Conservation (phyloP, 2,113 vertebrate genomes). For the Cygnus atratus region DNA sequence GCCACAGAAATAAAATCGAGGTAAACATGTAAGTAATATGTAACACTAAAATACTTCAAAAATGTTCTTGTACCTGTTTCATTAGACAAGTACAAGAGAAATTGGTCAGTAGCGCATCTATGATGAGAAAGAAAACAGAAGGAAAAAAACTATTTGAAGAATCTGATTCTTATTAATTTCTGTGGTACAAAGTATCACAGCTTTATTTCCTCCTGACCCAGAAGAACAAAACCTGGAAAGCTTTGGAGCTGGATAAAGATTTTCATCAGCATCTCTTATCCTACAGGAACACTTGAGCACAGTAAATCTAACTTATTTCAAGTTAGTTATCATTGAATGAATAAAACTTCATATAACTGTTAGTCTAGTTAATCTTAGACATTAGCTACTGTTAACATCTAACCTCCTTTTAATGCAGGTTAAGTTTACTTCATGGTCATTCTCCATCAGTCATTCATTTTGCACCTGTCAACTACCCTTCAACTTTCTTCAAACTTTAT, state of each 20-base stretch:
- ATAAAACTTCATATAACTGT: neutral
- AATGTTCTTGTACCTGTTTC: neutral
- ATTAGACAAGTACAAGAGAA: neutral
- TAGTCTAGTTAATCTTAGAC: neutral
- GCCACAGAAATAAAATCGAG: neutral
- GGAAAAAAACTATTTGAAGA: neutral
- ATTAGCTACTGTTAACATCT: neutral
- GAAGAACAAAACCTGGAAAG: neutral
- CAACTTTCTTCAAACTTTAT: neutral
- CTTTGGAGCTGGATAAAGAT: neutral
- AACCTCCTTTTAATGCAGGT: neutral
- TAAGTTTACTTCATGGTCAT: neutral
- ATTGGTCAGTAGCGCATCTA: neutral
- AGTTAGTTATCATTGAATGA: neutral
- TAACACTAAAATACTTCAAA: neutral
- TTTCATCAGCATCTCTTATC: neutral
- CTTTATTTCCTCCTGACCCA: neutral
- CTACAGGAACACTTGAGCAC: neutral
- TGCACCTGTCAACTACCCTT: neutral
- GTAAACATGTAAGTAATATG: neutral
- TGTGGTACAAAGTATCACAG: neutral
- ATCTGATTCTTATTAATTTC: neutral
- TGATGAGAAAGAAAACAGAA: neutral
- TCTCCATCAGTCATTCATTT: neutral
- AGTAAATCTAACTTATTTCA: neutral